phyloP scores from a whole-genome alignment of 2,113 vertebrate genomes.

The Holacanthus passer region DNA sequence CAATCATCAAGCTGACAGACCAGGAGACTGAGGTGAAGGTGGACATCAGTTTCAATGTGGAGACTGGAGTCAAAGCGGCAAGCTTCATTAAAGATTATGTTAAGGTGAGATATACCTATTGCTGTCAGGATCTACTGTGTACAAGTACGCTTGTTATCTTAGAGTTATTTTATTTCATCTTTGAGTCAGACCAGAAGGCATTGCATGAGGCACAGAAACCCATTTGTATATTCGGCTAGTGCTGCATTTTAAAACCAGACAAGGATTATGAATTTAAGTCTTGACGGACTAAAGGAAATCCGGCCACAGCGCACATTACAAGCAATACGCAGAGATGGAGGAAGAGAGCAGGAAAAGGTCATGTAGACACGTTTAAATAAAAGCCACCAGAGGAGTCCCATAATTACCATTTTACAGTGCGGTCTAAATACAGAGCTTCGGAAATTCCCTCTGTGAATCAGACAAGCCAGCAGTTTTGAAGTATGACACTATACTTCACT shows the following conservation, averaged over 20 bases:
- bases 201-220: not conserved
- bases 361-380: slow-evolving; percentile 41
- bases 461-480: slow-evolving; percentile 46
- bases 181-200: not conserved
- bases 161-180: too few relatives aligned
- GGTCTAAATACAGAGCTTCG: slow-evolving; percentile 60
- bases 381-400: slow-evolving; percentile 43
- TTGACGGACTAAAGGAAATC: not conserved
- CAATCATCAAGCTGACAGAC: slow-evolving; percentile 99
- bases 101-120: slow-evolving; percentile 84
- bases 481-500: slow-evolving; percentile 42
- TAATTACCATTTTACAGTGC: slow-evolving; percentile 62
- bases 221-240: not conserved
- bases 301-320: not conserved
- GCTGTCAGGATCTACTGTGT: not conserved
- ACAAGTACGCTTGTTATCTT: not conserved
- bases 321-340: not conserved
- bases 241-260: not conserved
- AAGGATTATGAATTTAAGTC: not conserved
- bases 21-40: slow-evolving; percentile 98
- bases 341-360: slow-evolving; percentile 26
- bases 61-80: slow-evolving; percentile 97
- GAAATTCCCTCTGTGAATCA: slow-evolving; percentile 64
- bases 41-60: slow-evolving; percentile 99
- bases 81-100: slow-evolving; percentile 96